Percentiles rank a stretch among this genome's conserved stretches.
These are phyloP conservation scores for Chalcis sispes DNA, from an alignment of 2,888 invertebrate genomes.

Conservation along the genomic window DNA sequence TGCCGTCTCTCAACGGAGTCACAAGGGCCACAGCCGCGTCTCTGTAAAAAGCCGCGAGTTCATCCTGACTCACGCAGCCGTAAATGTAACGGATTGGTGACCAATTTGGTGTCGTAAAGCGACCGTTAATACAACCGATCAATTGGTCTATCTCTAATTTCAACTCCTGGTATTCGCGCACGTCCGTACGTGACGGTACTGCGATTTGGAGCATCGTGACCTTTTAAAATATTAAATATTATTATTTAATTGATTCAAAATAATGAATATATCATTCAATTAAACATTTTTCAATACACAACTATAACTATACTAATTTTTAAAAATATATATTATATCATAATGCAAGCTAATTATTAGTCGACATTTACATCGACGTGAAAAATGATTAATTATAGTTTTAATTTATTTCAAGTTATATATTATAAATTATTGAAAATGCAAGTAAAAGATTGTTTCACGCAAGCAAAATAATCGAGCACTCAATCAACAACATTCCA, in stretches of 20 bases:
- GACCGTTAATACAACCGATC: slow-evolving; percentile 91
- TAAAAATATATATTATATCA: no score
- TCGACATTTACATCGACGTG: no score
- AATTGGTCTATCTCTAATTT: slow-evolving; percentile 94
- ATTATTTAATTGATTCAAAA: background rate
- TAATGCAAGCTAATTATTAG: no score
- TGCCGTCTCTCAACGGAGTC: slow-evolving; percentile 91
- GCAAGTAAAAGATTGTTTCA: no score
- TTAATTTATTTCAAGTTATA: no score
- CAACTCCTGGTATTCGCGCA: slow-evolving; percentile 91
- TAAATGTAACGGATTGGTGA: slow-evolving; percentile 94
- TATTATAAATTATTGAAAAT: no score
- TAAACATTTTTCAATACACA: no score
- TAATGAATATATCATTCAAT: no score
- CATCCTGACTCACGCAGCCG: slow-evolving; percentile 91
- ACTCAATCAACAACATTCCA: no score
- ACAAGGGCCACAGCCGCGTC: slow-evolving; percentile 92
- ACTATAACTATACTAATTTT: no score
- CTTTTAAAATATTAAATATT: slow-evolving; percentile 60
- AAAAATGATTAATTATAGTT: no score
- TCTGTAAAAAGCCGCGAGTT: slow-evolving; percentile 90
- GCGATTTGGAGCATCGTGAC: slow-evolving; percentile 88
- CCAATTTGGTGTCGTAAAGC: slow-evolving; percentile 94
- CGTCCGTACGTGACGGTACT: slow-evolving; percentile 92
- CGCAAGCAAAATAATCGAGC: no score